Percentiles rank a stretch among this genome's conserved stretches.
Conservation (phyloP, 2,888 invertebrate genomes). For the Ormyrus labotus region DNA sequence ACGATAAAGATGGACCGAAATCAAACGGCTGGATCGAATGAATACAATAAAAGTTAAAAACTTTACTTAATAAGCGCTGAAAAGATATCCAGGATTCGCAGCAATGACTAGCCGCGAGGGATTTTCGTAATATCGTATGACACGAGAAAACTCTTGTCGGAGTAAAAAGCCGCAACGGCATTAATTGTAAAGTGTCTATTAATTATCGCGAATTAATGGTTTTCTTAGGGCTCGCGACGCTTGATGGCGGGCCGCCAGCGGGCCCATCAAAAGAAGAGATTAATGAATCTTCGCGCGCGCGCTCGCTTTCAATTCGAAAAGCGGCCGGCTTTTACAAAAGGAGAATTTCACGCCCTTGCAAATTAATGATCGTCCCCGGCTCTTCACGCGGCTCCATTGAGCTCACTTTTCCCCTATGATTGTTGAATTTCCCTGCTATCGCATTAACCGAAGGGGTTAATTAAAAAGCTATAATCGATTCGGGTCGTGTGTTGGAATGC, state of each 20-base stretch:
- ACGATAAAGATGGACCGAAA: too few relatives aligned
- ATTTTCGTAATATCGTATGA: conserved; percentile 8
- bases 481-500: too few relatives aligned
- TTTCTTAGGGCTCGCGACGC: conserved; percentile 22
- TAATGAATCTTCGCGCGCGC: conserved; percentile 39
- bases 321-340: conserved; percentile 32
- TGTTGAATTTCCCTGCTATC: conserved; percentile 13
- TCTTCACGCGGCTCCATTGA: conserved; percentile 7
- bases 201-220: conserved; percentile 58
- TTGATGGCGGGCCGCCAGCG: conserved; percentile 40
- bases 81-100: neutral
- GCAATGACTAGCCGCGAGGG: neutral
- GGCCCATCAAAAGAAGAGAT: conserved; percentile 52
- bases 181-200: conserved; percentile 58
- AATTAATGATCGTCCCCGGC: conserved; percentile 43
- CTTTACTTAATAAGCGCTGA: neutral
- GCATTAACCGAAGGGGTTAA: conserved; percentile 1
- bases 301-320: conserved; percentile 23
- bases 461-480: conserved; percentile 39
- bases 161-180: conserved; percentile 40
- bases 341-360: conserved; percentile 26
- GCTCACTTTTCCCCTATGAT: neutral
- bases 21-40: too few relatives aligned
- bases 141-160: neutral
- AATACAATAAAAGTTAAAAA: neutral